A percentile compares a stretch with the other conserved stretches of the same genome.
phyloP scores from a whole-genome alignment of 2,888 invertebrate genomes.

The Polydrusus tereticollis region DNA sequence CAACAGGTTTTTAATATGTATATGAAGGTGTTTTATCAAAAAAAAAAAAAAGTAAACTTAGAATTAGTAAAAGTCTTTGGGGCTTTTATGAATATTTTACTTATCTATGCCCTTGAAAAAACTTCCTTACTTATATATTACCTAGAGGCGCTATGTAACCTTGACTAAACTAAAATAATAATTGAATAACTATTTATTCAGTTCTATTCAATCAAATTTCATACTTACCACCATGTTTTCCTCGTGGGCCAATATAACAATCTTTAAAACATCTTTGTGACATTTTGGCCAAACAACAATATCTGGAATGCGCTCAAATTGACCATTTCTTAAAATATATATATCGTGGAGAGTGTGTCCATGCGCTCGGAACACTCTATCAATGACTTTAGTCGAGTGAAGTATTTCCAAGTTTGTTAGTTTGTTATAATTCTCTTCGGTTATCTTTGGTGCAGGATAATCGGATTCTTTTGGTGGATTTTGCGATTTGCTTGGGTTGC shows the following conservation, averaged over 20 bases:
- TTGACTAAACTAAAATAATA: no score
- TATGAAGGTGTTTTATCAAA: no score
- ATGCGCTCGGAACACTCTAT: constrained; percentile 89
- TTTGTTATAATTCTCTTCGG: constrained; percentile 73
- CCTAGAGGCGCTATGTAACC: no score
- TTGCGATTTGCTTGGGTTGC: constrained; percentile 68
- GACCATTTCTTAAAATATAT: constrained; percentile 79
- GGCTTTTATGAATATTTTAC: no score
- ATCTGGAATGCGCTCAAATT: constrained; percentile 90
- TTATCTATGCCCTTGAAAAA: no score
- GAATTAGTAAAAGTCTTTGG: no score
- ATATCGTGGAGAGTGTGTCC: constrained; percentile 96
- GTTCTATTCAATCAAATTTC: no score
- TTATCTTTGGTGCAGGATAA: constrained; percentile 78
- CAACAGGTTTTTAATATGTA: no score
- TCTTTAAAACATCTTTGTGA: constrained; percentile 86
- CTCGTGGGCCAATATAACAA: constrained; percentile 82
- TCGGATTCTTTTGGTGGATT: constrained; percentile 70
- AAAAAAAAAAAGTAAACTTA: no score
- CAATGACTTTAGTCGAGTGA: constrained; percentile 77
- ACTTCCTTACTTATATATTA: no score
- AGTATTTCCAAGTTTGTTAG: constrained; percentile 71
- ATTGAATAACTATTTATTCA: no score
- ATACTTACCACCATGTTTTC: constrained; percentile 78
- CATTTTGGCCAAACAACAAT: constrained; percentile 91